Evolutionary conservation across 2,888 invertebrate species (phyloP).

Genomic region (Dolichopus griseipennis): DNA sequence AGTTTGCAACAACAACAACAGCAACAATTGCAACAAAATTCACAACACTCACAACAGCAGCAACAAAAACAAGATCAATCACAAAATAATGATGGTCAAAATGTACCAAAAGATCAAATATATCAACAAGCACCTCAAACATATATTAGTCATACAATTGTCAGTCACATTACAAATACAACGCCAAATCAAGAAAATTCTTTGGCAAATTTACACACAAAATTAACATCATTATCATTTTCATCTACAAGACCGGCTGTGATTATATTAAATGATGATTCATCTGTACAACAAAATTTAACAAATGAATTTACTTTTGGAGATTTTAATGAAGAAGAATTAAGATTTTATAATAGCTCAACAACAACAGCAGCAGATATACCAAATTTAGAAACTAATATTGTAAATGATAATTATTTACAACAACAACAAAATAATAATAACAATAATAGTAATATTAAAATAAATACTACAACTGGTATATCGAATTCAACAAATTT

Average conservation of each 20-base stretch:
- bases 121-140: constrained; percentile 6
- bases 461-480: constrained; percentile 13
- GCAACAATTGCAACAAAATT: too few relatives aligned
- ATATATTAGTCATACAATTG: neutral
- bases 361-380: constrained; percentile 29
- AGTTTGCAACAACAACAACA: neutral
- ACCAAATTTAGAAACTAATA: constrained; percentile 17
- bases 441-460: neutral
- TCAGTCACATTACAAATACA: constrained; percentile 13
- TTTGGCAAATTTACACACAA: neutral
- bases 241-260: constrained; percentile 55
- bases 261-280: constrained; percentile 57
- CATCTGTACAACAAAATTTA: constrained; percentile 30
- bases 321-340: constrained; percentile 42
- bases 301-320: constrained; percentile 65
- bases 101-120: constrained; percentile 21
- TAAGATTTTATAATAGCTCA: constrained; percentile 32
- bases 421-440: constrained; percentile 9
- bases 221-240: constrained; percentile 7
- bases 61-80: constrained; percentile 12
- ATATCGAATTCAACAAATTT: constrained; percentile 20
- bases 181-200: constrained; percentile 11
- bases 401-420: constrained; percentile 14
- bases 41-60: constrained; percentile 16
- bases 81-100: constrained; percentile 10